Evolutionary conservation across 1,140 invertebrate genomes (phyloP), one percentile per base, ranked within the genome.

Genomic region (Macrotrachela quadricornifera): DNA sequence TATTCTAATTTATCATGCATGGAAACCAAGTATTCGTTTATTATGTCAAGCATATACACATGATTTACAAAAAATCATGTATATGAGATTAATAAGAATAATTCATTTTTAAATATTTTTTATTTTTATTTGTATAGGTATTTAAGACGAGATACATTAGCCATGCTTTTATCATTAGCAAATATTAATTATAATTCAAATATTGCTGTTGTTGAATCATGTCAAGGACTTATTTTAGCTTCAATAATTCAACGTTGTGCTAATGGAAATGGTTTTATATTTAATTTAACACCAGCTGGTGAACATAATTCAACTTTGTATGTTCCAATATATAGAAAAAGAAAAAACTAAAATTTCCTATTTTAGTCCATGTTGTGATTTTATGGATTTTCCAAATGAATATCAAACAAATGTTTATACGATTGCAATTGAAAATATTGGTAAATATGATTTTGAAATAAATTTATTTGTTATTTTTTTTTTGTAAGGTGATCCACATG

Each of bases 121-220:
- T n/a, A 13, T 46, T 42, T 4, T 21, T 21, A 30, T 37, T 12
- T 59, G 48, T 55, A 17, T 61, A 74, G 72, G 46, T 68, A 73
- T 57, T 71, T 95, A 43, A 73, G 87, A 50, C 75, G 81, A 57
- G 88, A 94, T 61, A 80, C 82, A 10, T 67, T 95, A 15, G 80
- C 83, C 9, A 86, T 91, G 68, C 78, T 92, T 39, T 71, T 88
- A 30, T 79, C 79, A 0, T 78, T 80, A 59, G 76, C 78, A 4
- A 85, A 90, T 64, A 73, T 92, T 1, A 78, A 78, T 60, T 75
- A 77, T 4, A 75, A 79, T 59, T 81, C 82, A 2, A 78, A 76
- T 46, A 83, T 83, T 66, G 67, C 88, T 47, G 66, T 94, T 0
- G 85, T 88, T 63, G 87, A 94, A 60, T 83, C 80, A 58, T 82